A percentile compares a stretch with the other conserved stretches of the same genome.
phyloP scores from a whole-genome alignment of 92 coral and sea anemone genomes.

The Epizoanthus rinbou region DNA sequence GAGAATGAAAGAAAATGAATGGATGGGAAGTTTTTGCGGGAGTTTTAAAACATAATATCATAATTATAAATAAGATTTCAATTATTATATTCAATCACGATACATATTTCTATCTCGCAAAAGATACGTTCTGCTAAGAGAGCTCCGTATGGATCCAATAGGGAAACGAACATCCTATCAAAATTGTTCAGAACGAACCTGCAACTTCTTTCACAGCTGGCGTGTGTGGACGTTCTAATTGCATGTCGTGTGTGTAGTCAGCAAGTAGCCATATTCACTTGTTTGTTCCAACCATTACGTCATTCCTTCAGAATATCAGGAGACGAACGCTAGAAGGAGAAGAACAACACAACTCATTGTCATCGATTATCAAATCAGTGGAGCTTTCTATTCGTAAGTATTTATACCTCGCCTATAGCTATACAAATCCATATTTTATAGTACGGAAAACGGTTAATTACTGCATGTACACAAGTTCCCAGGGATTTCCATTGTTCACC shows the following conservation, averaged over 20 bases:
- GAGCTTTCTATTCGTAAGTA: slow-evolving; percentile 95
- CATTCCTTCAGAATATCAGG: slow-evolving; percentile 77
- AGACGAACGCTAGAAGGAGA: slow-evolving; percentile 94
- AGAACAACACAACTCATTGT: slow-evolving; percentile 85
- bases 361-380: slow-evolving; percentile 92
- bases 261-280: not conserved
- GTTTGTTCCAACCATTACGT: not conserved
- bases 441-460: not conserved
- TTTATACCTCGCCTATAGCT: not conserved
- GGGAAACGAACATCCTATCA: too few relatives aligned
- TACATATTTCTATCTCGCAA: too few relatives aligned
- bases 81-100: too few relatives aligned
- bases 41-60: not conserved
- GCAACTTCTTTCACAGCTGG: too few relatives aligned
- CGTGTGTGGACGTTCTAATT: too few relatives aligned
- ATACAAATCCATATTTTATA: not conserved
- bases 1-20: not conserved
- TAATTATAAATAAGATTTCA: too few relatives aligned
- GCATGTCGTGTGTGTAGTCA: not conserved
- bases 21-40: not conserved
- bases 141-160: too few relatives aligned
- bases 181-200: too few relatives aligned
- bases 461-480: not conserved
- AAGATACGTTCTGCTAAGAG: too few relatives aligned
- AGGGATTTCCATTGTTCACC: too few relatives aligned